Conservation (phyloP, 2,113 vertebrate species). For the Platichthys flesus region DNA sequence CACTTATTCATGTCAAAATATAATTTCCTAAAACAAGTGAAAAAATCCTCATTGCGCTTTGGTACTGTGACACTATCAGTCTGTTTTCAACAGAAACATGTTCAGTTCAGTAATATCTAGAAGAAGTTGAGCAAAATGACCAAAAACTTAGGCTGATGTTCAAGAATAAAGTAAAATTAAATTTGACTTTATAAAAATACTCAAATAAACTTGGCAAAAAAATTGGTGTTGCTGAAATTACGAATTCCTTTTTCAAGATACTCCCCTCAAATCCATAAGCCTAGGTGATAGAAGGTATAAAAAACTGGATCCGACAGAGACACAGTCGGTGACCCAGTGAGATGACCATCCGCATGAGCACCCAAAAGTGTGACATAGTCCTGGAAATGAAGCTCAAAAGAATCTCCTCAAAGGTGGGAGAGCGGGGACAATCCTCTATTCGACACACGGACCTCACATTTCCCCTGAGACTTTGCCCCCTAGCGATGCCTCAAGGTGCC, state of each 20-base stretch:
- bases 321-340: not conserved
- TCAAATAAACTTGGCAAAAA: not conserved
- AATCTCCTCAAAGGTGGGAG: conserved; percentile 9
- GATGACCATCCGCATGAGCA: not conserved
- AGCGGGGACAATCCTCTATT: conserved; percentile 19
- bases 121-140: too few species aligned
- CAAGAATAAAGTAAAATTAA: not conserved
- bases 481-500: conserved; percentile 45
- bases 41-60: too few species aligned
- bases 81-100: too few species aligned
- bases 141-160: not conserved
- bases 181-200: not conserved
- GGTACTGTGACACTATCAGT: too few species aligned
- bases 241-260: not conserved
- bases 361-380: not conserved
- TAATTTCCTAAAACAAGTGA: too few species aligned
- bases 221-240: too few species aligned
- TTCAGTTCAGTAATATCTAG: too few species aligned
- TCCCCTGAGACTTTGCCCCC: conserved; percentile 41
- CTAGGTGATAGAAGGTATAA: not conserved
- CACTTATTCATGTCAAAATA: too few species aligned
- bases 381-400: not conserved
- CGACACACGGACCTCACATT: not conserved
- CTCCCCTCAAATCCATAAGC: not conserved
- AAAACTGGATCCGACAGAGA: too few species aligned